Evolutionary conservation across 2,888 invertebrate genomes (phyloP), one percentile per base, ranked within the genome.

Genomic region (Tachina lurida): DNA sequence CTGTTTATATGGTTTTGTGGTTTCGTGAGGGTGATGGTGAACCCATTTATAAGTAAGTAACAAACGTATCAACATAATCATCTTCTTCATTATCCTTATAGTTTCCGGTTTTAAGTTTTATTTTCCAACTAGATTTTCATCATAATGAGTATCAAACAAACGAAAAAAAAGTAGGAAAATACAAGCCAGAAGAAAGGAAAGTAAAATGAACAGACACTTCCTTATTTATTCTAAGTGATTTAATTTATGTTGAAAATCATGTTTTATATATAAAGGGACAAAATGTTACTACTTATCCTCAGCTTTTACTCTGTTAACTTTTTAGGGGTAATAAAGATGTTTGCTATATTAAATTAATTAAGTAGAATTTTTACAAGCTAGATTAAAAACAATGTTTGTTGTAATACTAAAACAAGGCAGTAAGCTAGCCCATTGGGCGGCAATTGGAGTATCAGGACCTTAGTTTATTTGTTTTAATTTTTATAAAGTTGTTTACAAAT

Each of bases 1-100:
- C 95, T 41, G 97, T 97, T 76, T 96, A 96, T 90, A 97, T 97
- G 97, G 97, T 97, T 88, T 94, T 97, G 52, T 97, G 97, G 97
- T 97, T 97, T 93, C 96, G 96, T 90, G 97, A 97, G 92, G 95
- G 95, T 56, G 96, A 95, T 88, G 96, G 95, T 47, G 97, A 97
- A 90, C 97, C 97, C 41, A 94, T 97, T 87, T 97, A 97, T 94
- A 97, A 97, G 97, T 97, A 93, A 93, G 92, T 88, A 79, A 63
- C 65, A 73, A 73, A 67, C 31, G 67, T 73, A 83, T 60, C 63
- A 81, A 62, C 58, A 73, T 77, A n/a, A 65, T 71, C 52, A 76
- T 58, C 65, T 43, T 41, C 65, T 62, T 79, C 60, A 74, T 80
- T 84, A 70, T 75, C 49, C 60, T 56, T 49, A 70, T 62, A 80